A percentile compares a stretch with the other conserved stretches of the same genome.
Evolutionary conservation across 2,888 invertebrate species (phyloP).

Genomic region (Cyclophora punctaria): DNA sequence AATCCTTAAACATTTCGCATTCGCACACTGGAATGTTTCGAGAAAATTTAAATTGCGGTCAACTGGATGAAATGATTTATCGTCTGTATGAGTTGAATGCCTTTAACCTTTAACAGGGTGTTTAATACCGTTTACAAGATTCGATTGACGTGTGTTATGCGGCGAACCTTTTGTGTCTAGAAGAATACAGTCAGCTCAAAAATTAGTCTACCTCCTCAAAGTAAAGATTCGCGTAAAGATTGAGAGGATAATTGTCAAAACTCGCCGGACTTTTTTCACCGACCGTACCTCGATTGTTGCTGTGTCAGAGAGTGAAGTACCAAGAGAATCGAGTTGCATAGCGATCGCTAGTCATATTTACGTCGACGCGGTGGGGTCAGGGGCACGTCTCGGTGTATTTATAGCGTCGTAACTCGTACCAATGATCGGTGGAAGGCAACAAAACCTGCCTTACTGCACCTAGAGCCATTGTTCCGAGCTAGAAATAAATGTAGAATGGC

Average conservation of each 20-base stretch:
- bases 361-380: constrained; percentile 45
- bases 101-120: constrained; percentile 1
- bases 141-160: too few relatives aligned
- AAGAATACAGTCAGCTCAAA: too few relatives aligned
- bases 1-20: not conserved
- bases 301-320: too few relatives aligned
- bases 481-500: constrained; percentile 58
- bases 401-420: constrained; percentile 67
- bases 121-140: too few relatives aligned
- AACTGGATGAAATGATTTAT: constrained; percentile 22
- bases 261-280: too few relatives aligned
- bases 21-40: not conserved
- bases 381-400: constrained; percentile 66
- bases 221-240: too few relatives aligned
- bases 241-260: too few relatives aligned
- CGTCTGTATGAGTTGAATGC: constrained; percentile 20
- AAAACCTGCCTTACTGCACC: constrained; percentile 47
- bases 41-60: constrained; percentile 18
- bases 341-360: constrained; percentile 14
- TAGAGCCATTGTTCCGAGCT: constrained; percentile 61
- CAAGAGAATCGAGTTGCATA: constrained; percentile 14
- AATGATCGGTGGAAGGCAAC: constrained; percentile 57
- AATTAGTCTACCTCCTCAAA: too few relatives aligned
- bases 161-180: too few relatives aligned
- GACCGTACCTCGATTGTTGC: too few relatives aligned